A percentile compares a stretch with the other conserved stretches of the same genome.
These are phyloP conservation scores for Malurus leucopterus DNA, from an alignment of 2,797 vertebrate genomes.

Conservation along the genomic window DNA sequence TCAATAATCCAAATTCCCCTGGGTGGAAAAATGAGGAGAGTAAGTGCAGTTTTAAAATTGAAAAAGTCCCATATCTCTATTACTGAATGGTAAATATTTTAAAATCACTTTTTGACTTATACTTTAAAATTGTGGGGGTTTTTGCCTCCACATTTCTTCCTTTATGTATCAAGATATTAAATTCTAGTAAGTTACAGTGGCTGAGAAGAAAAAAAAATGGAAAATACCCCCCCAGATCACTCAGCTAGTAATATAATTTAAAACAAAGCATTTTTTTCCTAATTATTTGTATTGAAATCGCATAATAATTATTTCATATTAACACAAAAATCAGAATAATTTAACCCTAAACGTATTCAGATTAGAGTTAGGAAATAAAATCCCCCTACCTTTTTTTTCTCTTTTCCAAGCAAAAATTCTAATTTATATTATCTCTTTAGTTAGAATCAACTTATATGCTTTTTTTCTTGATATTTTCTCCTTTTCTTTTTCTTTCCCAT, in stretches of 20 bases:
- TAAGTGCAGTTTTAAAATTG: slow-evolving; percentile 41
- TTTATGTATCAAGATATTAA: slow-evolving; percentile 31
- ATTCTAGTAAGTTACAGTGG: slow-evolving; percentile 24
- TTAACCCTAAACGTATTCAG: not conserved
- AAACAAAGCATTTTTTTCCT: slow-evolving; percentile 22
- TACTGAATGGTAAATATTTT: slow-evolving; percentile 25
- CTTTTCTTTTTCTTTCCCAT: slow-evolving; percentile 23
- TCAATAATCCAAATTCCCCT: slow-evolving; percentile 62
- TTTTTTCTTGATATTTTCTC: not conserved
- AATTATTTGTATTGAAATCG: slow-evolving; percentile 16
- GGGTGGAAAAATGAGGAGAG: slow-evolving; percentile 47
- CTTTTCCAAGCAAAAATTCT: slow-evolving; percentile 7
- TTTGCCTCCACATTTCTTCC: not conserved
- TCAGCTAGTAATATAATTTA: slow-evolving; percentile 31
- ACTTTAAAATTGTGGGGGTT: not conserved
- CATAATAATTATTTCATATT: not conserved
- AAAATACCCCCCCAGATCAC: not conserved
- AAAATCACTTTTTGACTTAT: slow-evolving; percentile 36
- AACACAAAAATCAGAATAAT: not conserved
- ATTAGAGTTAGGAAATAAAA: slow-evolving; percentile 26
- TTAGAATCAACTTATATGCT: not conserved
- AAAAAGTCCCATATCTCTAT: slow-evolving; percentile 50
- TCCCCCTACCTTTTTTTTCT: not conserved
- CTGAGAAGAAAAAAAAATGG: slow-evolving; percentile 23
- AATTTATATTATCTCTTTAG: not conserved